Evolutionary conservation across 1,140 invertebrate genomes (phyloP), one percentile per base, ranked within the genome.

Genomic region (Drosophila mauritiana): DNA sequence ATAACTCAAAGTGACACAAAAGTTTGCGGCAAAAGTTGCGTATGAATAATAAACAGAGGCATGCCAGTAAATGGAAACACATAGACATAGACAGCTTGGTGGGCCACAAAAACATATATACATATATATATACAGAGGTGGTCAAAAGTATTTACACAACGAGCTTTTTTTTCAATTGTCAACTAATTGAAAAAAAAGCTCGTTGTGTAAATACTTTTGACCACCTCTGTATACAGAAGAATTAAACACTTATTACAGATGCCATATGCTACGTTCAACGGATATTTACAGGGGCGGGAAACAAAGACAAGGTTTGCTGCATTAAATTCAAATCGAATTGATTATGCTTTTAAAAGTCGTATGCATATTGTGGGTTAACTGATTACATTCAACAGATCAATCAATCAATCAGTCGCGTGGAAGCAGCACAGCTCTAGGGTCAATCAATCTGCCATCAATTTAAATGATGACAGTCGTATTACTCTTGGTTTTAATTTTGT

Each of bases 41-140:
- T 89, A 84, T 89, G 77, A 89, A 84, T 80, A 84, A 80, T 89
- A 80, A 74, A 88, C 64, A 52, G 37, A 63, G 46, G 58, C 64
- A 78, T 56, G 59, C 43, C 63, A 80, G 51, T 57, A 43, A 53
- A 39, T 37, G 17, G 62, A 27, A 43, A 68, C 31, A 68, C 43
- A 59, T 17, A 61, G 5, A 46, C 22, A 74, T 34, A 57, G 17
- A 67, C 27, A 52, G 8, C 25, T 49, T 31, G 25, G 48, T 31
- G 45, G 6, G 12, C 43, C 43, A 73, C 17, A 54, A 17, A 65
- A 22, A 72, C 22, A 40, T 31, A 31, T 31, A 31, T 31, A 39
- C 3, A 39, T 13, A 39, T 37, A 58, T n/a, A 73, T 56, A 69
- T 58, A n/a, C n/a, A n/a, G n/a, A n/a, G n/a, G n/a, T n/a, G n/a